A percentile compares a stretch with the other conserved stretches of the same genome.
phyloP scores from a whole-genome alignment of 2,113 vertebrate species.

The Chamaetylas fuelleborni region DNA sequence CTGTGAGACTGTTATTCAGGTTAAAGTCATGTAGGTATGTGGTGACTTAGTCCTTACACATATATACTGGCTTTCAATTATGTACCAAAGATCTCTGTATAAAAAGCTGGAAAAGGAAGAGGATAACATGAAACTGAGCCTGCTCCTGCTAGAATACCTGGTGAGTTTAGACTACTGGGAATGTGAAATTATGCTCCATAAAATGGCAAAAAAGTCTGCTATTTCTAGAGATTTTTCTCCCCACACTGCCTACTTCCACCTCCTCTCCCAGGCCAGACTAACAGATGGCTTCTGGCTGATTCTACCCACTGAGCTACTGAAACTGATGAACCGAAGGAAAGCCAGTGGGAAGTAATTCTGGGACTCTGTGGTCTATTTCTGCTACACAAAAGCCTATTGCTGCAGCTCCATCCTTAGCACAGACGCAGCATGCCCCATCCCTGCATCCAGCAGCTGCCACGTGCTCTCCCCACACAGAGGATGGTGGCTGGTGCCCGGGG shows the following conservation, averaged over 20 bases:
- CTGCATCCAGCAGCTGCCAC: constrained; percentile 22
- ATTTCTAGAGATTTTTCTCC: background rate
- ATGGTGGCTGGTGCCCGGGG: background rate
- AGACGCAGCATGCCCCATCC: background rate
- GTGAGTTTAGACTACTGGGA: background rate
- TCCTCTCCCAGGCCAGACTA: background rate
- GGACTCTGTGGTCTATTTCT: constrained; percentile 28
- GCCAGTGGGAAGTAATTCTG: constrained; percentile 8
- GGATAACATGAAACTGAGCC: background rate
- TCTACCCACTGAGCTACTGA: background rate
- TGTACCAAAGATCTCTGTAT: background rate
- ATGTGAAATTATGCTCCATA: background rate
- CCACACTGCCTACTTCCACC: background rate
- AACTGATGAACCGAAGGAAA: constrained; percentile 26
- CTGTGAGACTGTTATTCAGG: background rate
- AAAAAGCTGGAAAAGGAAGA: background rate
- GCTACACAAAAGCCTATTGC: constrained; percentile 34
- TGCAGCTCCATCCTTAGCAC: constrained; percentile 8
- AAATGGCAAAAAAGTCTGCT: background rate
- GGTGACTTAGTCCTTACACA: background rate
- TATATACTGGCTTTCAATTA: background rate
- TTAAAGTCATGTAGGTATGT: background rate
- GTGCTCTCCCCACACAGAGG: constrained; percentile 15
- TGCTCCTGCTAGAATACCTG: background rate
- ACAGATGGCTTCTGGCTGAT: constrained; percentile 35